Evolutionary conservation across 2,888 invertebrate genomes (phyloP).

Genomic region (Acrobasis repandana): DNA sequence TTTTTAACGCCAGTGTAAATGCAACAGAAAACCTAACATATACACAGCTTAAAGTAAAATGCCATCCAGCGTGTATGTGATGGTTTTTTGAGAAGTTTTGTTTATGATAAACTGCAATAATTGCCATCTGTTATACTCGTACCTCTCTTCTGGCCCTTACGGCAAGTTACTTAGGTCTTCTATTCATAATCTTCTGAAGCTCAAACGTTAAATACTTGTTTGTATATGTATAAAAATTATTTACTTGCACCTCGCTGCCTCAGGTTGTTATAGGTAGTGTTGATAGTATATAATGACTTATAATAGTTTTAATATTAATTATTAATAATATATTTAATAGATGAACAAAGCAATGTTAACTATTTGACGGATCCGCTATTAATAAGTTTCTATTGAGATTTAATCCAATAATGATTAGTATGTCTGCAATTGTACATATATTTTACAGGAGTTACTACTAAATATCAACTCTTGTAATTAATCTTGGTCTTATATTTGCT

Average conservation of each 20-base stretch:
- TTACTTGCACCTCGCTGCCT: not conserved
- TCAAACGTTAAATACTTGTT: no score
- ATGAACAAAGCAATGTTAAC: constrained; percentile 8
- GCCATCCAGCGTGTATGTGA: no score
- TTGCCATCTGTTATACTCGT: no score
- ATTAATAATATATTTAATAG: not conserved
- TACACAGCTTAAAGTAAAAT: no score
- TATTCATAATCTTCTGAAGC: not conserved
- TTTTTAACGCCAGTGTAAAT: no score
- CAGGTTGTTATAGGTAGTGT: constrained; percentile 2
- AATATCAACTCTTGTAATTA: not conserved
- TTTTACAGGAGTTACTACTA: not conserved
- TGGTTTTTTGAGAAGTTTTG: no score
- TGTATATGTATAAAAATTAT: not conserved
- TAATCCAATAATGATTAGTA: not conserved
- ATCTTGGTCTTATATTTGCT: constrained; percentile 3
- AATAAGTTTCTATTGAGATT: not conserved
- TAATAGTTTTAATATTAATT: not conserved
- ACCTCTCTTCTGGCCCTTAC: not conserved
- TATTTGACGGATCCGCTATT: constrained; percentile 13
- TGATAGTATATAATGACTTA: not conserved
- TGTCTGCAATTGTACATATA: not conserved
- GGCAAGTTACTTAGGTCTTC: not conserved
- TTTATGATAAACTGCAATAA: no score
- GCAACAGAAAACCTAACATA: no score